Conservation (phyloP, 2,113 vertebrate genomes). For the Osmerus mordax region DNA sequence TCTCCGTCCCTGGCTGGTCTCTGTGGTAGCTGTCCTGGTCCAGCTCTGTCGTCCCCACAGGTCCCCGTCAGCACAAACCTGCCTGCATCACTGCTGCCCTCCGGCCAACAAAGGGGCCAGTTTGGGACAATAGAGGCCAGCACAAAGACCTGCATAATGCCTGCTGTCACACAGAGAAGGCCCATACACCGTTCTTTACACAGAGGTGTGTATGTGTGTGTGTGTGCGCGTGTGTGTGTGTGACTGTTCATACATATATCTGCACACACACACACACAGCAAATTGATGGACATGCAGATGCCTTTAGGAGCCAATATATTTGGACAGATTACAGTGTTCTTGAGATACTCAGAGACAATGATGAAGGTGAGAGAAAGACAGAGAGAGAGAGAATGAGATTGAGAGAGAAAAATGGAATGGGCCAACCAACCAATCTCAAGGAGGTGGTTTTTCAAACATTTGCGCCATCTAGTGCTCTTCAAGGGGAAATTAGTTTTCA, state of each 20-base stretch:
- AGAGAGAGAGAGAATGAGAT: too few species aligned
- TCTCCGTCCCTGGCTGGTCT: slow-evolving; percentile 10
- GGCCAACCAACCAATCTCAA: too few species aligned
- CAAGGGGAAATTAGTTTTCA: not conserved
- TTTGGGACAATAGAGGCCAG: slow-evolving; percentile 37
- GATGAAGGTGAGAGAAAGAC: too few species aligned
- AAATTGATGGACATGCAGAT: too few species aligned
- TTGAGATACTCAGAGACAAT: too few species aligned
- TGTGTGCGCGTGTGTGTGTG: slow-evolving; percentile 10
- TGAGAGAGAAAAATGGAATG: too few species aligned
- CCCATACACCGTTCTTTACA: slow-evolving; percentile 29
- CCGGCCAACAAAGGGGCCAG: slow-evolving; percentile 36
- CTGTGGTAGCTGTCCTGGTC: slow-evolving; percentile 12
- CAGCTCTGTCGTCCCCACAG: slow-evolving; percentile 22
- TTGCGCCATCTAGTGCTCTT: too few species aligned
- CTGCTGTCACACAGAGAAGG: slow-evolving; percentile 29
- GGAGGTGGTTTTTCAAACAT: too few species aligned
- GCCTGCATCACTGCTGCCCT: slow-evolving; percentile 6
- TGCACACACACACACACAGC: too few species aligned
- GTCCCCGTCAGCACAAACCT: slow-evolving; percentile 54
- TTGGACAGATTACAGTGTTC: too few species aligned
- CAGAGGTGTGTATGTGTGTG: slow-evolving; percentile 8
- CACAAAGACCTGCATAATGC: slow-evolving; percentile 52
- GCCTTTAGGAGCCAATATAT: too few species aligned
- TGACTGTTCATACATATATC: not conserved